phyloP scores from a whole-genome alignment of 2,113 vertebrate genomes.

The Perccottus glenii region DNA sequence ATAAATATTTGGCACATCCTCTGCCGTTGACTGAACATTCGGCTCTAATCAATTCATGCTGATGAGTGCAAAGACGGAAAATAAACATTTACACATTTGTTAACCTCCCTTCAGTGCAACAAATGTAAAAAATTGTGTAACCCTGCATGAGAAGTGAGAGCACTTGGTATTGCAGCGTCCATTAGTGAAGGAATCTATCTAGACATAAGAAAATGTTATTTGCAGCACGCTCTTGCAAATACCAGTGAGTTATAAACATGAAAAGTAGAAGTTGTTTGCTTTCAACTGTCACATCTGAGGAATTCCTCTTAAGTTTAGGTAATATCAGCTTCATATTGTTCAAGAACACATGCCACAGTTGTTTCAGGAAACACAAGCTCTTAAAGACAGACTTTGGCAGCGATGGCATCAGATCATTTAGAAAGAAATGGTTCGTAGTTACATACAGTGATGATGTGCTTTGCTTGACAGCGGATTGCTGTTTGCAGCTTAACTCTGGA shows the following conservation, averaged over 20 bases:
- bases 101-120: conserved; percentile 1
- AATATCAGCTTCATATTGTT: conserved; percentile 20
- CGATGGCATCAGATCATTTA: neutral
- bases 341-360: conserved; percentile 9
- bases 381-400: conserved; percentile 10
- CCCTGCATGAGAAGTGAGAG: neutral
- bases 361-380: conserved; percentile 1
- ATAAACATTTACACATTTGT: conserved; percentile 45
- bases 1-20: conserved; percentile 65
- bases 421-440: conserved; percentile 20
- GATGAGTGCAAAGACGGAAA: conserved; percentile 49
- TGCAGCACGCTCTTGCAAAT: neutral
- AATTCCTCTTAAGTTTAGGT: conserved; percentile 28
- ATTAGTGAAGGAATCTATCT: conserved; percentile 5
- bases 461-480: conserved; percentile 18
- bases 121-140: conserved; percentile 4
- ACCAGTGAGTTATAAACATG: conserved; percentile 9
- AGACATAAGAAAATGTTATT: conserved; percentile 3
- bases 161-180: conserved; percentile 28
- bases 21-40: conserved; percentile 55
- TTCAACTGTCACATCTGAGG: conserved; percentile 27
- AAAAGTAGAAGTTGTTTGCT: conserved; percentile 26
- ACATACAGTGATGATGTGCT: conserved; percentile 12
- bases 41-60: conserved; percentile 58
- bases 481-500: conserved; percentile 19